Percentiles rank a stretch among this genome's conserved stretches.
These are phyloP conservation scores for Zaprionus bogoriensis DNA, from an alignment of 2,888 invertebrate genomes.

Conservation along the genomic window DNA sequence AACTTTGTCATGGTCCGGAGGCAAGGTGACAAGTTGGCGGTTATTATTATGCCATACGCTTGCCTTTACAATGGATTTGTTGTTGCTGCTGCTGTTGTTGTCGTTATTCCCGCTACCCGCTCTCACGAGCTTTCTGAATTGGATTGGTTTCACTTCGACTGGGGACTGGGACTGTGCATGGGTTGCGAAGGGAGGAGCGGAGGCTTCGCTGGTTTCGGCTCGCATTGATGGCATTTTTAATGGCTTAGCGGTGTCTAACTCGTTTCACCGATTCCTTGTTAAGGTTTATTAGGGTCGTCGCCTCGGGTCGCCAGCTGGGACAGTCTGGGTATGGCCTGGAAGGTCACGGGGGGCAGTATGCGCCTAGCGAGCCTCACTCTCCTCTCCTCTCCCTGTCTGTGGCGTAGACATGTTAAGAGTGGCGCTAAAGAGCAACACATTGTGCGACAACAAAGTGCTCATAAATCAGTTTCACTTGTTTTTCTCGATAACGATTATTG, in stretches of 20 bases:
- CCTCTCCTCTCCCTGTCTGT: too few species aligned
- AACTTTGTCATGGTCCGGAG: constrained; percentile 33
- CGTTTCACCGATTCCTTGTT: constrained; percentile 38
- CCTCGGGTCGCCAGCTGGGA: constrained; percentile 21
- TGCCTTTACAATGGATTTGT: constrained; percentile 68
- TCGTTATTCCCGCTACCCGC: background rate
- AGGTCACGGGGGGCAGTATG: background rate
- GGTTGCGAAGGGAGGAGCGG: constrained; percentile 1
- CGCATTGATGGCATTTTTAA: constrained; percentile 72
- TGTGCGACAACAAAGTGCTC: constrained; percentile 43
- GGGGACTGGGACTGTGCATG: constrained; percentile 3
- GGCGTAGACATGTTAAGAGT: constrained; percentile 45
- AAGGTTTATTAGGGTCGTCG: constrained; percentile 55
- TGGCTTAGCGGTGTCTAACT: constrained; percentile 67
- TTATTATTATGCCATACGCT: constrained; percentile 73
- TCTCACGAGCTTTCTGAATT: background rate
- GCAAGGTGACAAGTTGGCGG: constrained; percentile 73
- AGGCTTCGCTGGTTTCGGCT: constrained; percentile 17
- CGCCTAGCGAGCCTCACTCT: too few species aligned
- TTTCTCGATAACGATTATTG: constrained; percentile 72
- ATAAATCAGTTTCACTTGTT: constrained; percentile 64
- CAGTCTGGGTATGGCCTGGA: background rate
- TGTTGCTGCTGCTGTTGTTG: constrained; percentile 6
- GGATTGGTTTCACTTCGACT: constrained; percentile 32
- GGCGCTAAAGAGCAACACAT: constrained; percentile 64